These are phyloP conservation scores for Pungitius pungitius DNA, from an alignment of 2,113 vertebrate genomes.

Conservation along the genomic window DNA sequence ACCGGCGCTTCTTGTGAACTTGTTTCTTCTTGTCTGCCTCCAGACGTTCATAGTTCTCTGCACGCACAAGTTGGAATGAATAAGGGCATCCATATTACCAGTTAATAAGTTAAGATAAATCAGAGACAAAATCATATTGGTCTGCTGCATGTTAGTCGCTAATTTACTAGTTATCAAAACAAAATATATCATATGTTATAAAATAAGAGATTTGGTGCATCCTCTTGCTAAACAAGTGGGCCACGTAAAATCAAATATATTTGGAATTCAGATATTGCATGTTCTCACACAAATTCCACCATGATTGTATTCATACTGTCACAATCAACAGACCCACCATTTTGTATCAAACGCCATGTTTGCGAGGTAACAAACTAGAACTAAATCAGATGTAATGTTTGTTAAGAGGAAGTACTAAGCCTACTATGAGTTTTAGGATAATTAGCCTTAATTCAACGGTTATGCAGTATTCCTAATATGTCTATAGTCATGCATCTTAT, in stretches of 20 bases:
- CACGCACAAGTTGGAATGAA: conserved; percentile 24
- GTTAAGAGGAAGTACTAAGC: not conserved
- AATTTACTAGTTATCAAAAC: not conserved
- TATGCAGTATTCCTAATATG: not conserved
- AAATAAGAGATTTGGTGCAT: not conserved
- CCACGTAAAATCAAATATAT: not conserved
- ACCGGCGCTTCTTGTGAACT: conserved; percentile 91
- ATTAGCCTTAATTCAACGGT: not conserved
- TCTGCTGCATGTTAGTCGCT: not conserved
- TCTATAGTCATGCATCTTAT: not conserved
- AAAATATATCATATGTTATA: no score
- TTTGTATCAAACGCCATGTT: not conserved
- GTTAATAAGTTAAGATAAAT: not conserved
- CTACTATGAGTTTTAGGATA: not conserved
- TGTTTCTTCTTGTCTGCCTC: conserved; percentile 98
- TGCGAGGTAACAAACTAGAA: not conserved
- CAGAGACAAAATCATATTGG: not conserved
- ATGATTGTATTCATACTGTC: not conserved
- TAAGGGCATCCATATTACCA: not conserved
- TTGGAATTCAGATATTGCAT: not conserved
- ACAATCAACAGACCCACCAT: not conserved
- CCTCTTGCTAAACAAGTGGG: not conserved
- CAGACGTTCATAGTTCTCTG: conserved; percentile 95
- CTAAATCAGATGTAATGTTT: not conserved
- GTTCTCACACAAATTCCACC: not conserved